These are phyloP conservation scores for Schrankia costaestrigalis DNA, from an alignment of 2,888 invertebrate species.

Conservation along the genomic window DNA sequence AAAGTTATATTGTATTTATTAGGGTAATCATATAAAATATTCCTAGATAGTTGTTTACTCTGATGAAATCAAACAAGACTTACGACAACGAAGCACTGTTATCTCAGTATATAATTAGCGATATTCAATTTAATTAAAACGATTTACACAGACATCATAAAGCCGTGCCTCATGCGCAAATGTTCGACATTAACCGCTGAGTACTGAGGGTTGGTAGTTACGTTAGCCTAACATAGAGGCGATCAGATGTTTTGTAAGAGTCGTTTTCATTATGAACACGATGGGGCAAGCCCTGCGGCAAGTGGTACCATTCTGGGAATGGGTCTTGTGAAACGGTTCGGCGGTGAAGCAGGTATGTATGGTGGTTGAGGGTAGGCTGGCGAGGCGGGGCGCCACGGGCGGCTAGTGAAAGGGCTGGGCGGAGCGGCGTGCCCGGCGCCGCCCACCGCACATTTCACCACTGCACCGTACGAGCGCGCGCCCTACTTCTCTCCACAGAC, in stretches of 20 bases:
- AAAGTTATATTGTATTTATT: no score
- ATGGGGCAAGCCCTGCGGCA: conserved; percentile 64
- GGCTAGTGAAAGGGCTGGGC: conserved; percentile 75
- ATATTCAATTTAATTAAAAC: conserved; percentile 21
- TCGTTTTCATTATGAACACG: conserved; percentile 53
- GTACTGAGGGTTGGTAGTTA: conserved; percentile 24
- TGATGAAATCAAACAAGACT: no score
- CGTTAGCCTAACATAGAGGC: conserved; percentile 20
- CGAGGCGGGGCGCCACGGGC: conserved; percentile 62
- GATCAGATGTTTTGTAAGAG: conserved; percentile 50
- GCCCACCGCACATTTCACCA: conserved; percentile 76
- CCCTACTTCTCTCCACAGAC: conserved; percentile 73
- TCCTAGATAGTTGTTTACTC: no score
- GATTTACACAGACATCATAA: conserved; percentile 18
- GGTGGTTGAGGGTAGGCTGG: conserved; percentile 61
- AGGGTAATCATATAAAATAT: no score
- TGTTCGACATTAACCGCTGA: conserved; percentile 8
- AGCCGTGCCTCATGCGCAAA: conserved; percentile 10
- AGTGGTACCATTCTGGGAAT: conserved; percentile 61
- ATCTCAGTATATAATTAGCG: conserved; percentile 16
- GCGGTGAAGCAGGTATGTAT: conserved; percentile 48
- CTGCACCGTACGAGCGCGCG: conserved; percentile 56
- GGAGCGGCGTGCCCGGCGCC: conserved; percentile 72
- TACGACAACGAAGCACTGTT: no score
- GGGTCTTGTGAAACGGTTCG: conserved; percentile 60